These are phyloP conservation scores for Dendrophyllia cribrosa DNA, from an alignment of 64 coral and sea anemone genomes.

Conservation along the genomic window DNA sequence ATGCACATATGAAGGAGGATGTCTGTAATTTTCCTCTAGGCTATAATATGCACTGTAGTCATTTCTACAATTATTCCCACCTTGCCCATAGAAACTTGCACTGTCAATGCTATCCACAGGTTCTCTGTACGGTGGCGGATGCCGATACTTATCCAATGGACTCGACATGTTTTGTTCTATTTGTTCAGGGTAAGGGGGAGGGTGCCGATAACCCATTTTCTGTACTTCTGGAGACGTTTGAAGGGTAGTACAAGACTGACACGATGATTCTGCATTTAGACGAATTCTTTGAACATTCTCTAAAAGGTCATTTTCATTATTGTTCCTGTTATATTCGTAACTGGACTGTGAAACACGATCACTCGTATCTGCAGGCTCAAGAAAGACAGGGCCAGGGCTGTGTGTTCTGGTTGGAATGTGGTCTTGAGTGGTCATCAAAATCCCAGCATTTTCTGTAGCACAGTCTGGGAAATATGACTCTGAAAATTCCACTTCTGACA, in stretches of 20 bases:
- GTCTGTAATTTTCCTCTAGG: conserved; percentile 62
- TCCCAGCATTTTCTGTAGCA: conserved; percentile 77
- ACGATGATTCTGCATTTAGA: conserved; percentile 22
- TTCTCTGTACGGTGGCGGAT: conserved; percentile 97
- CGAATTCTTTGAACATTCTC: conserved; percentile 43
- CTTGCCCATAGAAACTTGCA: conserved; percentile 1
- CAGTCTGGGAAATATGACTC: conserved; percentile 43
- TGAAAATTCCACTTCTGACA: conserved; percentile 58
- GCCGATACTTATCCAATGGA: conserved; percentile 77
- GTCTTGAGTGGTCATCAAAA: conserved; percentile 54
- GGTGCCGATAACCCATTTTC: conserved; percentile 76
- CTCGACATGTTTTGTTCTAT: conserved; percentile 59
- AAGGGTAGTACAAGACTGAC: conserved; percentile 36
- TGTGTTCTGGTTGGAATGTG: neutral
- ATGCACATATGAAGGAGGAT: conserved; percentile 41
- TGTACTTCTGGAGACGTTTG: conserved; percentile 50
- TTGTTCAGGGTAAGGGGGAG: conserved; percentile 84
- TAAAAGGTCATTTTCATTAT: conserved; percentile 22
- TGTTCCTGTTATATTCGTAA: conserved; percentile 23
- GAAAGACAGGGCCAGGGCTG: neutral
- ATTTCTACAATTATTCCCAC: neutral
- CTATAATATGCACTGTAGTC: conserved; percentile 59
- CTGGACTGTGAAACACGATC: conserved; percentile 1
- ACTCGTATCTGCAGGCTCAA: conserved; percentile 25
- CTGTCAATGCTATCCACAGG: conserved; percentile 27